These are phyloP conservation scores for Drosophila bocki DNA, from an alignment of 1,140 invertebrate species.

Conservation along the genomic window DNA sequence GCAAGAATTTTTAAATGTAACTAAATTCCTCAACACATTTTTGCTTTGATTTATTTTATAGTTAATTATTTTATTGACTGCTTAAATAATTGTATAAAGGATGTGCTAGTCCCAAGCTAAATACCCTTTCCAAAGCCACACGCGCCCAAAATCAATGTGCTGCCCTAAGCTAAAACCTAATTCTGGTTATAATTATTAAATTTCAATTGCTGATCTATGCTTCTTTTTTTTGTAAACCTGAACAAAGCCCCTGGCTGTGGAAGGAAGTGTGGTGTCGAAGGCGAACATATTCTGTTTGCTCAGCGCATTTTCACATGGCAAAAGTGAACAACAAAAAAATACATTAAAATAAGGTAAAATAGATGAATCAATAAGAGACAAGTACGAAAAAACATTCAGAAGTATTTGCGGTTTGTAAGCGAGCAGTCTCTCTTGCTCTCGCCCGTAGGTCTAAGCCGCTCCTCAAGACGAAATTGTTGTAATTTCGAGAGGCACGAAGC, in stretches of 20 bases:
- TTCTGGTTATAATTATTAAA: not conserved
- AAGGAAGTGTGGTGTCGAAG: constrained; percentile 19
- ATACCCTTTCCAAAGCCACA: not conserved
- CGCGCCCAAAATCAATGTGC: not conserved
- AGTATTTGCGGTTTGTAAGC: constrained; percentile 76
- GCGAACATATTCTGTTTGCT: constrained; percentile 57
- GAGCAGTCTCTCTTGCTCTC: constrained; percentile 8
- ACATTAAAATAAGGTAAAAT: constrained; percentile 19
- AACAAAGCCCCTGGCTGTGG: constrained; percentile 59
- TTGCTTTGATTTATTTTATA: not conserved
- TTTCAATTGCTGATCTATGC: constrained; percentile 19
- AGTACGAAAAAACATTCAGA: constrained; percentile 59
- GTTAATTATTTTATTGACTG: not conserved
- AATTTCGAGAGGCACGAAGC: constrained; percentile 45
- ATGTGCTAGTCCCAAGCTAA: not conserved
- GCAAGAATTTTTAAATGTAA: too few species aligned
- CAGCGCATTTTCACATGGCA: constrained; percentile 63
- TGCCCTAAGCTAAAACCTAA: too few species aligned
- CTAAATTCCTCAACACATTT: too few species aligned
- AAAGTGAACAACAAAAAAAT: constrained; percentile 1
- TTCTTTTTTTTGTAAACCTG: not conserved
- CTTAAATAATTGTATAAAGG: not conserved
- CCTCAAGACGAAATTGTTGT: constrained; percentile 51
- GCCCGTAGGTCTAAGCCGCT: not conserved
- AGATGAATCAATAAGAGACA: constrained; percentile 35